A percentile compares a stretch with the other conserved stretches of the same genome.
Evolutionary conservation across 2,797 vertebrate species (phyloP).

Genomic region (Manis crassicaudata): DNA sequence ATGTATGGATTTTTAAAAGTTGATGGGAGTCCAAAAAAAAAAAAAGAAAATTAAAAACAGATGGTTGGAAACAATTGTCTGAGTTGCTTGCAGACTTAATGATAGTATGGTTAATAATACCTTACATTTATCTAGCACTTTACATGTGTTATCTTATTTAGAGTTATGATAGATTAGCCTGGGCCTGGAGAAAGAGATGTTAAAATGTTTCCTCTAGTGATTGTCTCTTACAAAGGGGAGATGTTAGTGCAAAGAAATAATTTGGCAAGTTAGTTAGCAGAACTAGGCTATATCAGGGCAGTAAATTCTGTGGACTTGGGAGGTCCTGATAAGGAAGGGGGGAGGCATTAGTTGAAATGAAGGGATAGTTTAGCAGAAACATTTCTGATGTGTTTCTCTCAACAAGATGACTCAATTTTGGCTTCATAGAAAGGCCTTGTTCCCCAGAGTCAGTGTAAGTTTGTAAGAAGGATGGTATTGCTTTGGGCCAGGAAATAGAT

Average conservation of each 20-base stretch:
- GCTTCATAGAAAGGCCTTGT: constrained; percentile 49
- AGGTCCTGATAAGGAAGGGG: constrained; percentile 12
- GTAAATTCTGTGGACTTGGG: not conserved
- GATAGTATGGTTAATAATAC: constrained; percentile 41
- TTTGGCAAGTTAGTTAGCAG: constrained; percentile 42
- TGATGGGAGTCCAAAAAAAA: not conserved
- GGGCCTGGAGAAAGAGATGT: constrained; percentile 16
- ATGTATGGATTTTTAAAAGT: constrained; percentile 30
- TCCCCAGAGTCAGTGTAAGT: constrained; percentile 21
- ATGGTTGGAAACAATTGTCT: constrained; percentile 47
- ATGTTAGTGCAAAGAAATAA: constrained; percentile 1
- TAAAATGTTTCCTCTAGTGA: constrained; percentile 49
- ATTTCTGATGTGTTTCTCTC: not conserved
- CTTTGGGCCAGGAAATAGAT: constrained; percentile 51
- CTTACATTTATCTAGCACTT: constrained; percentile 46
- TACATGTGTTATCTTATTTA: constrained; percentile 9
- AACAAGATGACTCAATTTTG: constrained; percentile 36
- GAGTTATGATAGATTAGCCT: not conserved
- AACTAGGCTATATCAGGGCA: constrained; percentile 40
- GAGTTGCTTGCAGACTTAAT: constrained; percentile 14
- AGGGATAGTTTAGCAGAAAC: not conserved
- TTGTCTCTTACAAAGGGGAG: constrained; percentile 31
- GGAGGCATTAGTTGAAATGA: constrained; percentile 14
- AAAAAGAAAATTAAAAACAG: constrained; percentile 24
- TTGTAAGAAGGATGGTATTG: constrained; percentile 36